Percentiles rank a stretch among this genome's conserved stretches.
Evolutionary conservation across 2,113 vertebrate genomes (phyloP).

Genomic region (Psettodes erumei): DNA sequence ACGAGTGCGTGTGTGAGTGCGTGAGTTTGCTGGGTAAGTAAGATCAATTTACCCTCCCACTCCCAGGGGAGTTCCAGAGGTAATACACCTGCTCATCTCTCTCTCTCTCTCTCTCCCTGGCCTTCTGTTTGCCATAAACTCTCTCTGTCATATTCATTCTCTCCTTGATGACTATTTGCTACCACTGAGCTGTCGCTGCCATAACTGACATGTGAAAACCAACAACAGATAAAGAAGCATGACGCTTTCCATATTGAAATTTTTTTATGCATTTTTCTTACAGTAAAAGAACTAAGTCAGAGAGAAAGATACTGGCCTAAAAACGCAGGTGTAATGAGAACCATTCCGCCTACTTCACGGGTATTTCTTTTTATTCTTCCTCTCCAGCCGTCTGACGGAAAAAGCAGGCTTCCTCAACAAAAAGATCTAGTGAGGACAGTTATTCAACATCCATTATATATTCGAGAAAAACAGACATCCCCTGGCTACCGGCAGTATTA

Average conservation of each 20-base stretch:
- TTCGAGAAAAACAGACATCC: slow-evolving; percentile 8
- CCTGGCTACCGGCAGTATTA: slow-evolving; percentile 17
- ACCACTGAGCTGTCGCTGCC: neutral
- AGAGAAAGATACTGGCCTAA: neutral
- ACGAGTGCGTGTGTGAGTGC: neutral
- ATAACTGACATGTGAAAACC: neutral
- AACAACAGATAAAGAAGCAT: neutral
- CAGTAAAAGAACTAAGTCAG: neutral
- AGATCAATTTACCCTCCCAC: slow-evolving; percentile 50
- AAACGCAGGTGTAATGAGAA: neutral
- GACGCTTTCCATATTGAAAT: neutral
- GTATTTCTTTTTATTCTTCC: no score
- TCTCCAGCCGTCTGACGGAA: neutral
- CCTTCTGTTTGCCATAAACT: slow-evolving; percentile 17
- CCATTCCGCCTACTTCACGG: no score
- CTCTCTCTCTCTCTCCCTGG: neutral
- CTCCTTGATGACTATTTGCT: neutral
- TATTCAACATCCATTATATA: slow-evolving; percentile 21
- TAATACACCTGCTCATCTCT: slow-evolving; percentile 31
- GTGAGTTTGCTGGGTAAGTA: slow-evolving; percentile 8
- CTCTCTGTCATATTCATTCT: neutral
- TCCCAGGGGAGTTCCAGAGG: slow-evolving; percentile 34
- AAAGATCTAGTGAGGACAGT: neutral
- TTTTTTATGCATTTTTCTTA: neutral
- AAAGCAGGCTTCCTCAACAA: neutral